Evolutionary conservation across 2,888 invertebrate species (phyloP).

Genomic region (Drosophila affinis): DNA sequence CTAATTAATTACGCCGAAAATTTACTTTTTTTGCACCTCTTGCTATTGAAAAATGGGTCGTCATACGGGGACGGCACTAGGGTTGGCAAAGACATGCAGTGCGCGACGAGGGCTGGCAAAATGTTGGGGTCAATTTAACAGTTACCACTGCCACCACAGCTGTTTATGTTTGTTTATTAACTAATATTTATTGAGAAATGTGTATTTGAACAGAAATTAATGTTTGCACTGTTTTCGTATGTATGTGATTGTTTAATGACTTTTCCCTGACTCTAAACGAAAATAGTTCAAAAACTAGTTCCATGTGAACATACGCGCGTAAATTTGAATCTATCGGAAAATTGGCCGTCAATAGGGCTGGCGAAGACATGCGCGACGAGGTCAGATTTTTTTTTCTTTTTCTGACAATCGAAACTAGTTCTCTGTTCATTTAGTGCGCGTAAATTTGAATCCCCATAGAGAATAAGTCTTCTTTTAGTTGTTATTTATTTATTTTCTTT

Average conservation of each 20-base stretch:
- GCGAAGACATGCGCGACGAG: too few species aligned
- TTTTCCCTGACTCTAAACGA: too few species aligned
- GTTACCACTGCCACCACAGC: conserved; percentile 16
- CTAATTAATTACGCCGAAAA: conserved; percentile 61
- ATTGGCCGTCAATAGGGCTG: neutral
- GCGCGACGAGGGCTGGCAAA: neutral
- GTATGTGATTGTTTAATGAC: too few species aligned
- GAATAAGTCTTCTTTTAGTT: conserved; percentile 26
- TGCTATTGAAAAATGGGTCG: conserved; percentile 58
- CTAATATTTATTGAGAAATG: neutral
- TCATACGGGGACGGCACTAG: conserved; percentile 25
- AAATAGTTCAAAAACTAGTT: too few species aligned
- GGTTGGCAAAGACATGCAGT: conserved; percentile 9
- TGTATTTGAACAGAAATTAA: too few species aligned
- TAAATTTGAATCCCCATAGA: too few species aligned
- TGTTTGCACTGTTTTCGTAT: neutral
- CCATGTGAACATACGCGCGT: too few species aligned
- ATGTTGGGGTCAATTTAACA: neutral
- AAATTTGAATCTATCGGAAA: neutral
- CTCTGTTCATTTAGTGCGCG: too few species aligned
- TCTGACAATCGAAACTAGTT: too few species aligned
- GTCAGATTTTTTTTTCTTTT: too few species aligned
- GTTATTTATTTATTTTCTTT: conserved; percentile 48
- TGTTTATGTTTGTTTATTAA: neutral
- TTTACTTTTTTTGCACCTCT: conserved; percentile 57